Base-by-base conservation (phyloP, 2,888 invertebrate genomes). In the Micoletzkya japonica region DNA sequence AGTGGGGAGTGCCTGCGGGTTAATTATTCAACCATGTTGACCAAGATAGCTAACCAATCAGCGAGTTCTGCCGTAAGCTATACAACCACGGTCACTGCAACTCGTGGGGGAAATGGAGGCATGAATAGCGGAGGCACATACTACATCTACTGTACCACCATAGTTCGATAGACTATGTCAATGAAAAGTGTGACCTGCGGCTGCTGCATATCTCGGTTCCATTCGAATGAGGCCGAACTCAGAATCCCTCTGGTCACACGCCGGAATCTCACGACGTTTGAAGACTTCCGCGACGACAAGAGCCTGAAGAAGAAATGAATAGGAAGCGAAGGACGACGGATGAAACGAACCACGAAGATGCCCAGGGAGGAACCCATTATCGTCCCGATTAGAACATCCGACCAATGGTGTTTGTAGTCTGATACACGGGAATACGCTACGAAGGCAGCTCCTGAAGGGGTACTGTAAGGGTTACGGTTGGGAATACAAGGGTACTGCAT, bases 371-470 rank as follows among this genome's bases (percentile, higher is more conserved):
- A 57, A 49, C 89, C 89, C 72, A 89, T 86, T 49, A 88, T 69
- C 30, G 86, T 85, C 0, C 97, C 97, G 66, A 91, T 91, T 37
- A 96, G 88, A 2, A 96, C 96, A 87, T 97, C 97, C 83, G 93
- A 94, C 93, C 95, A 95, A 86, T 97, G 96, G 87, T 97, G 96
- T 86, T 96, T 96, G 89, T 83, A 83, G 74, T 81, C 82, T 50
- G 80, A 84, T 37, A 81, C 72, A 17, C 81, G 72, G n/a, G 74
- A 72, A 72, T 81, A 78, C 14, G 78, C 80, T 17, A 79, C 79
- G 63, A 72, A 81, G 1, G 76, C 72, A 50, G 79, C 79, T 10
- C 79, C 79, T 63, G 24, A 34, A 54, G 7, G 30, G n/a, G 20
- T 10, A 54, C 20, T 39, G 44, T 97, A 95, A 87, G 97, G 96